These are phyloP conservation scores for Chlorops oryzae DNA, from an alignment of 1,140 invertebrate species.

Conservation along the genomic window DNA sequence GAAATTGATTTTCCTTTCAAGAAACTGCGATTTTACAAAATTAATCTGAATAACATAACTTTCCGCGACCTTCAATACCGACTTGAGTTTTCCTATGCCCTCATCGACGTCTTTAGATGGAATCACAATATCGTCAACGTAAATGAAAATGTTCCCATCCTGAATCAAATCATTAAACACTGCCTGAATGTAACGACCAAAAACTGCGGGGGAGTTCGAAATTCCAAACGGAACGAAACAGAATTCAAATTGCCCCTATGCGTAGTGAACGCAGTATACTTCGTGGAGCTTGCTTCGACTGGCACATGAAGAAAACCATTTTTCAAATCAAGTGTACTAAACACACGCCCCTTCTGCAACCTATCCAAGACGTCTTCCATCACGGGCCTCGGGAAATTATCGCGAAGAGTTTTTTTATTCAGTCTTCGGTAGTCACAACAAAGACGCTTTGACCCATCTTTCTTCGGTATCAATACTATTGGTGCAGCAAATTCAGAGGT, in stretches of 20 bases:
- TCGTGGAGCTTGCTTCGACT: conserved; percentile 32
- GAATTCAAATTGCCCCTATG: conserved; percentile 48
- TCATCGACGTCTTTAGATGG: conserved; percentile 1
- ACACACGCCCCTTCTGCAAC: conserved; percentile 28
- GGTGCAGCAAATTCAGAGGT: conserved; percentile 21
- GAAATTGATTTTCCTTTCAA: conserved; percentile 1
- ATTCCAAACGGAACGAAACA: conserved; percentile 49
- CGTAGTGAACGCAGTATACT: conserved; percentile 44
- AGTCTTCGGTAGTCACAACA: too few relatives aligned
- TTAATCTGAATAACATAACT: conserved; percentile 20
- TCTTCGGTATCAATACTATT: conserved; percentile 26
- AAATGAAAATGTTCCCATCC: background rate
- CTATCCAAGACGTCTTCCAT: conserved; percentile 32
- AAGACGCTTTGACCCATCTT: too few relatives aligned
- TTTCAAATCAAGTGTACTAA: conserved; percentile 49
- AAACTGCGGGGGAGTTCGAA: conserved; percentile 42
- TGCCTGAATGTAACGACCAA: conserved; percentile 43
- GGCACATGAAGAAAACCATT: conserved; percentile 42
- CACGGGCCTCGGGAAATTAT: too few relatives aligned
- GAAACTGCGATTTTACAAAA: conserved; percentile 20
- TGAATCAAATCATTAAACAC: background rate
- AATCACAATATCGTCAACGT: conserved; percentile 8
- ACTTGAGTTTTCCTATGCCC: conserved; percentile 2
- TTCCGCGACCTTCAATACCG: background rate
- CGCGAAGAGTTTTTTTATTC: too few relatives aligned